Evolutionary conservation across 2,797 vertebrate genomes (phyloP).

Genomic region (Microctenopoma lineatum): DNA sequence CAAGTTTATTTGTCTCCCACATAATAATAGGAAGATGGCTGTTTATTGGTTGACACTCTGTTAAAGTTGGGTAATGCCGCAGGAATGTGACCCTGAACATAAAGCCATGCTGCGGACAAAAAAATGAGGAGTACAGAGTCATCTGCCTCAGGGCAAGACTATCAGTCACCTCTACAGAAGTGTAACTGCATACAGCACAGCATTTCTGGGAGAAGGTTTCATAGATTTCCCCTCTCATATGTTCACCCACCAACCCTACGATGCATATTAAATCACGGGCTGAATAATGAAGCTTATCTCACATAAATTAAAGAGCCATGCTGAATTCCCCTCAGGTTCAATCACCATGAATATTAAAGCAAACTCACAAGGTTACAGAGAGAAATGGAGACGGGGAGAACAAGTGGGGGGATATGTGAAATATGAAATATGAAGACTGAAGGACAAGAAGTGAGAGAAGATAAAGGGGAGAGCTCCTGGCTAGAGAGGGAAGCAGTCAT

Average conservation of each 20-base stretch:
- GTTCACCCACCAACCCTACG: constrained; percentile 47
- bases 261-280: constrained; percentile 76
- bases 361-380: constrained; percentile 71
- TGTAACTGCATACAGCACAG: constrained; percentile 31
- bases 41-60: background rate
- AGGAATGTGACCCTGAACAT: background rate
- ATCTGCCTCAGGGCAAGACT: constrained; percentile 19
- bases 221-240: constrained; percentile 47
- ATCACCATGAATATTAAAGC: constrained; percentile 79
- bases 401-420: constrained; percentile 44
- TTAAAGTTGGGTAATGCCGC: background rate
- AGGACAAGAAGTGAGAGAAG: constrained; percentile 52
- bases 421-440: constrained; percentile 35
- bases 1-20: background rate
- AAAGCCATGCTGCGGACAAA: background rate
- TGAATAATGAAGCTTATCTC: constrained; percentile 79
- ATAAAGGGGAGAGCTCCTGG: constrained; percentile 53
- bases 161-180: constrained; percentile 61
- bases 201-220: constrained; percentile 31
- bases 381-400: constrained; percentile 38
- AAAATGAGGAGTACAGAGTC: constrained; percentile 13
- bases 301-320: constrained; percentile 77
- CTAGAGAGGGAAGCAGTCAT: constrained; percentile 39
- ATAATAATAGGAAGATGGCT: background rate
- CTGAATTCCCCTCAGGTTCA: constrained; percentile 73